A percentile compares a stretch with the other conserved stretches of the same genome.
These are phyloP conservation scores for Hemicrepidius hirtus DNA, from an alignment of 2,888 invertebrate genomes.

Conservation along the genomic window DNA sequence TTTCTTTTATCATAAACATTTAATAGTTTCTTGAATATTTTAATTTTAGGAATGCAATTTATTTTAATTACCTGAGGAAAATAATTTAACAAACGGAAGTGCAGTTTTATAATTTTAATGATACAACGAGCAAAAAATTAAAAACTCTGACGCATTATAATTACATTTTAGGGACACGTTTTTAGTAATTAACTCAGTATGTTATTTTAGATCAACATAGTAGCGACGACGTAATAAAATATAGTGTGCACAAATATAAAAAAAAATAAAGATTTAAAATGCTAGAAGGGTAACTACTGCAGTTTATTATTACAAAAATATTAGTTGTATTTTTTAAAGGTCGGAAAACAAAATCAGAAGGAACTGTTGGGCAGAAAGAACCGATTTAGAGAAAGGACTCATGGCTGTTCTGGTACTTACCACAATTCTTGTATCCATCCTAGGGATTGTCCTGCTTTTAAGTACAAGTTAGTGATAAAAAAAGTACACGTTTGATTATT, in stretches of 20 bases:
- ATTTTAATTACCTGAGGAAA: too few species aligned
- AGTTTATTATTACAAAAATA: too few species aligned
- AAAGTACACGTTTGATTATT: background rate
- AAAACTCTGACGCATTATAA: background rate
- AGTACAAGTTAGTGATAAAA: constrained; percentile 22
- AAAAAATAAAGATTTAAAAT: background rate
- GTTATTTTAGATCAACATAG: background rate
- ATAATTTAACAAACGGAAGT: background rate
- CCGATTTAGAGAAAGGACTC: constrained; percentile 25
- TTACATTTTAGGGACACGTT: background rate
- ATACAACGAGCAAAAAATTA: background rate
- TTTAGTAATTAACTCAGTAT: background rate
- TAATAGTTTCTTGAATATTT: too few species aligned
- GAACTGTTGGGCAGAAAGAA: constrained; percentile 19
- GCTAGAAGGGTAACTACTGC: background rate
- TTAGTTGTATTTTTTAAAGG: background rate
- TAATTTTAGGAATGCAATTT: too few species aligned
- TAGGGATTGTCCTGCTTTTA: constrained; percentile 13
- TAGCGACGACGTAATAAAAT: background rate
- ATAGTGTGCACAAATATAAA: too few species aligned
- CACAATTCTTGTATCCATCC: constrained; percentile 8
- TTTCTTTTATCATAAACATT: too few species aligned
- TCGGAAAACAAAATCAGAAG: background rate
- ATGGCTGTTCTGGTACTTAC: constrained; percentile 1
- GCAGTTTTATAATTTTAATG: background rate